Conservation (phyloP, 2,113 vertebrate species). For the Falcunculus frontatus region DNA sequence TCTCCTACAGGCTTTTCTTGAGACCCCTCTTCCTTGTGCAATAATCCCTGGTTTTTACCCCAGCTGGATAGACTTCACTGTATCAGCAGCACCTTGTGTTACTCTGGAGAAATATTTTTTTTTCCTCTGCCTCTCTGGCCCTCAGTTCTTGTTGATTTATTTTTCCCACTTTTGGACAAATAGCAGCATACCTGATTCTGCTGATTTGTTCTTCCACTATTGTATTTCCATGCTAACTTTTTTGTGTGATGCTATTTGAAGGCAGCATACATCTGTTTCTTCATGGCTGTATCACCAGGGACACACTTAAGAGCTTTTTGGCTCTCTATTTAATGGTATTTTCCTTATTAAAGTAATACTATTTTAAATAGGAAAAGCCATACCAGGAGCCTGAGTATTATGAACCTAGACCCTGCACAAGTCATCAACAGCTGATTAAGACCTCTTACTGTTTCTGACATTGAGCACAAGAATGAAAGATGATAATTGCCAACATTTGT, state of each 20-base stretch:
- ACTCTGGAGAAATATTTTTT: neutral
- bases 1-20: neutral
- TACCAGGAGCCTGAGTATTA: neutral
- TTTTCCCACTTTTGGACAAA: neutral
- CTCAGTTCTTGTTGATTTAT: neutral
- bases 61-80: neutral
- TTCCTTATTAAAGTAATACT: neutral
- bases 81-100: neutral
- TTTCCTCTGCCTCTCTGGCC: neutral
- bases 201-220: neutral
- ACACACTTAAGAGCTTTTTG: neutral
- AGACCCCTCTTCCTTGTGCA: neutral
- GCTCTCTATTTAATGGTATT: neutral
- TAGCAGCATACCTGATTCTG: neutral
- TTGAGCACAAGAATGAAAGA: neutral
- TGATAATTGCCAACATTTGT: neutral
- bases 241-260: neutral
- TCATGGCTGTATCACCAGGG: neutral
- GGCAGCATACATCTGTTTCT: neutral
- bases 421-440: neutral
- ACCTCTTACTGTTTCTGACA: neutral
- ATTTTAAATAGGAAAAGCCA: neutral
- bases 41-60: neutral
- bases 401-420: neutral
- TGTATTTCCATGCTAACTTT: neutral